Conservation (phyloP, 2,888 invertebrate genomes). For the Tuta absoluta region DNA sequence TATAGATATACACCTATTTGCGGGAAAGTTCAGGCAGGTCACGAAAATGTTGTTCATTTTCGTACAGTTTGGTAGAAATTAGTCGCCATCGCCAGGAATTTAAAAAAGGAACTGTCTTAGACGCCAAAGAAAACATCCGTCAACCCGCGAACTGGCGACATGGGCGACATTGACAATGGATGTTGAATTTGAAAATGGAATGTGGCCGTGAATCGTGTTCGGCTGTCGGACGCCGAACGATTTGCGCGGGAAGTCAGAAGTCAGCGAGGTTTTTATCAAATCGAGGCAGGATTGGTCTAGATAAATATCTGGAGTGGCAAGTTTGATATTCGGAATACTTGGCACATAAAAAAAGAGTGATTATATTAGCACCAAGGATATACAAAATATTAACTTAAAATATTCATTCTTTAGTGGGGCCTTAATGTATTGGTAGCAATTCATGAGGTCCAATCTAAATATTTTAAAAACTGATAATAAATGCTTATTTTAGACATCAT, state of each 20-base stretch:
- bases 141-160: conserved; percentile 45
- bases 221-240: conserved; percentile 55
- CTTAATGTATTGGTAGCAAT: too few species aligned
- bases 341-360: background rate
- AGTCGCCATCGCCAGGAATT: background rate
- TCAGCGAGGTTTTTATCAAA: conserved; percentile 29
- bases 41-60: too few species aligned
- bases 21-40: too few species aligned
- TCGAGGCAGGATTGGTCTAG: background rate
- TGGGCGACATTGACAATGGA: conserved; percentile 71
- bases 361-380: too few species aligned
- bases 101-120: conserved; percentile 13
- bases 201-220: conserved; percentile 77
- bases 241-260: conserved; percentile 60
- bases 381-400: too few species aligned
- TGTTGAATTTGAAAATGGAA: conserved; percentile 73
- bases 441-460: too few species aligned
- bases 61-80: background rate
- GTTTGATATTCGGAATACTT: background rate
- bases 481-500: too few species aligned
- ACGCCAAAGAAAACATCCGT: conserved; percentile 64
- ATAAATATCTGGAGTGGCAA: conserved; percentile 11
- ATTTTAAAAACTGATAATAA: too few species aligned
- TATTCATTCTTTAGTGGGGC: too few species aligned
- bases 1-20: too few species aligned